phyloP scores from a whole-genome alignment of 2,888 invertebrate species.

The Xestoiulus laeticollis region DNA sequence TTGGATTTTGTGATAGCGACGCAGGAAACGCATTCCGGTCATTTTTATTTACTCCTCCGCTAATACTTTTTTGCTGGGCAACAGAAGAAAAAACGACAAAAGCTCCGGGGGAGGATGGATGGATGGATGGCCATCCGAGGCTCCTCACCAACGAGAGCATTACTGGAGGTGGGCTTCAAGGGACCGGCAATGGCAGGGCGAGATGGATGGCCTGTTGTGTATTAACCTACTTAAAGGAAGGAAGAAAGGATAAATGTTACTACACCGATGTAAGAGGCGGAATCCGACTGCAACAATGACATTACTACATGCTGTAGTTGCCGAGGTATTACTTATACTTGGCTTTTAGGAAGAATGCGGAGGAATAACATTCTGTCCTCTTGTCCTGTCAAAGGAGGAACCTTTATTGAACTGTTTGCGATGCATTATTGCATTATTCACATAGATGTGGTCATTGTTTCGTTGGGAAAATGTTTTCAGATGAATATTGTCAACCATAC shows the following conservation, averaged over 20 bases:
- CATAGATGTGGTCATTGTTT: neutral
- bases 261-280: neutral
- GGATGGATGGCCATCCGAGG: neutral
- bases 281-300: neutral
- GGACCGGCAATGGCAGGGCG: neutral
- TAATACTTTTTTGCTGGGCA: neutral
- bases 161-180: neutral
- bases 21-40: conserved; percentile 40
- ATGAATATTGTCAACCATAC: no score
- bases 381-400: neutral
- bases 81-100: neutral
- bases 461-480: no score
- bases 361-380: neutral
- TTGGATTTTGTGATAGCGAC: conserved; percentile 50
- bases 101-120: neutral
- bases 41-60: conserved; percentile 46
- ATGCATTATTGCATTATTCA: neutral
- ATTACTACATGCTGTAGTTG: neutral
- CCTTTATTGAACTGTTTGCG: no score
- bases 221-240: neutral
- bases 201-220: neutral
- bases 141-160: neutral
- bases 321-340: neutral
- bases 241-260: neutral
- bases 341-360: neutral